phyloP scores from a whole-genome alignment of 2,113 vertebrate species.

The Scopus umbretta region DNA sequence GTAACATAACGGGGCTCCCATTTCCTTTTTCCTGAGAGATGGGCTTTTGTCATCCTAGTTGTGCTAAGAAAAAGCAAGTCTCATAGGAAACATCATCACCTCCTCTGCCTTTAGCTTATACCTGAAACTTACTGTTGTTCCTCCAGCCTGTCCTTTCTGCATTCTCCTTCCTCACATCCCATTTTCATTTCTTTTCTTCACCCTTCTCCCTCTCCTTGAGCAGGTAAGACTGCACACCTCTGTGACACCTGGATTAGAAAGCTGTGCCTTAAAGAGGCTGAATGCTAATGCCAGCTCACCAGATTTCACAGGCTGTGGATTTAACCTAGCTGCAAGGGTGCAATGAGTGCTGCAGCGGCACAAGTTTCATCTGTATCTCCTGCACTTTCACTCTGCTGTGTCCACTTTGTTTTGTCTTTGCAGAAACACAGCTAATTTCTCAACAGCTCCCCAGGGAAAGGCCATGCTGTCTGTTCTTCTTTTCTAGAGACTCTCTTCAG shows the following conservation, averaged over 20 bases:
- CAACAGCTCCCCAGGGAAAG: background rate
- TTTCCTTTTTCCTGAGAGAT: background rate
- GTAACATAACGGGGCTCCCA: background rate
- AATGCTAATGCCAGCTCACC: slow-evolving; percentile 27
- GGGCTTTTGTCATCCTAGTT: background rate
- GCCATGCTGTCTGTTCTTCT: background rate
- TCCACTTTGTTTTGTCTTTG: background rate
- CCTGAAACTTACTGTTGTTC: background rate
- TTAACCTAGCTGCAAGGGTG: slow-evolving; percentile 36
- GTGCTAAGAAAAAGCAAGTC: background rate
- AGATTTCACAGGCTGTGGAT: background rate
- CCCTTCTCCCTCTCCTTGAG: background rate
- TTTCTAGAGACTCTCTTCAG: background rate
- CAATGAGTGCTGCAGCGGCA: background rate
- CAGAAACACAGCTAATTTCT: background rate
- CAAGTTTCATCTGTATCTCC: background rate
- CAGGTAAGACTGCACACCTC: background rate
- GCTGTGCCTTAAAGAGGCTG: background rate
- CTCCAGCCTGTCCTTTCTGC: background rate
- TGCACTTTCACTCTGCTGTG: background rate
- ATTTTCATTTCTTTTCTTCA: background rate
- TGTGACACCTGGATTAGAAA: slow-evolving; percentile 20
- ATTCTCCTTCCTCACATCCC: background rate
- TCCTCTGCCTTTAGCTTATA: background rate
- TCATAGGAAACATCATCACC: background rate